phyloP scores from a whole-genome alignment of 2,113 vertebrate genomes.

The Hippocampus zosterae region DNA sequence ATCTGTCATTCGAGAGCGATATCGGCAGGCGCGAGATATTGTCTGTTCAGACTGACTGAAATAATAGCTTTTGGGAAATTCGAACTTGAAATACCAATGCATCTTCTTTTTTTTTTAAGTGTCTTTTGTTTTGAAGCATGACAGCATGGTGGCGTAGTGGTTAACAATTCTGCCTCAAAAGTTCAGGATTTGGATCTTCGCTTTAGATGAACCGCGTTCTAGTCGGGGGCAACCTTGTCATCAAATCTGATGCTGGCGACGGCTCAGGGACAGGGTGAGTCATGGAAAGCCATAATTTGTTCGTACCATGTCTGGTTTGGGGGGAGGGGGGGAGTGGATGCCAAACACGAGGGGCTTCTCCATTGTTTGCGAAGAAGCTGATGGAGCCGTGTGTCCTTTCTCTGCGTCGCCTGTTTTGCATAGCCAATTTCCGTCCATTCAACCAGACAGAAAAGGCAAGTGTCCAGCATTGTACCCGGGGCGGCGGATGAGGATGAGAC shows the following conservation, averaged over 20 bases:
- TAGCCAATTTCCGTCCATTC: constrained; percentile 68
- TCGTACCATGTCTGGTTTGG: constrained; percentile 9
- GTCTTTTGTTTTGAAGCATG: too few relatives aligned
- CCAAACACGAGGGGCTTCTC: constrained; percentile 60
- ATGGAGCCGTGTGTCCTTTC: constrained; percentile 60
- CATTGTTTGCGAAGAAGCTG: constrained; percentile 53
- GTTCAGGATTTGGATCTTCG: neutral
- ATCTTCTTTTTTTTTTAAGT: too few relatives aligned
- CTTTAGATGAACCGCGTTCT: too few relatives aligned
- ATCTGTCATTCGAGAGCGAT: constrained; percentile 49
- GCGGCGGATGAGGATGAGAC: constrained; percentile 39
- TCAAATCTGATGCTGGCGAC: constrained; percentile 14
- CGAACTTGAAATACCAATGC: too few relatives aligned
- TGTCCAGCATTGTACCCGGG: constrained; percentile 61
- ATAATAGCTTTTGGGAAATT: neutral
- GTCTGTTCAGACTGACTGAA: neutral
- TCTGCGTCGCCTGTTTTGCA: constrained; percentile 56
- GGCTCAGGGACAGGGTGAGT: constrained; percentile 26
- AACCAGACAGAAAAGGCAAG: constrained; percentile 48
- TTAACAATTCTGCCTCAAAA: neutral
- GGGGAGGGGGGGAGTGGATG: constrained; percentile 56
- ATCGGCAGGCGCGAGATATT: constrained; percentile 1
- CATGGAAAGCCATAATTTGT: constrained; percentile 50
- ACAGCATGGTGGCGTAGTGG: neutral
- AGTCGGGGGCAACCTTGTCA: too few relatives aligned